phyloP scores from a whole-genome alignment of 1,140 invertebrate genomes.

The Uloborus diversus region DNA sequence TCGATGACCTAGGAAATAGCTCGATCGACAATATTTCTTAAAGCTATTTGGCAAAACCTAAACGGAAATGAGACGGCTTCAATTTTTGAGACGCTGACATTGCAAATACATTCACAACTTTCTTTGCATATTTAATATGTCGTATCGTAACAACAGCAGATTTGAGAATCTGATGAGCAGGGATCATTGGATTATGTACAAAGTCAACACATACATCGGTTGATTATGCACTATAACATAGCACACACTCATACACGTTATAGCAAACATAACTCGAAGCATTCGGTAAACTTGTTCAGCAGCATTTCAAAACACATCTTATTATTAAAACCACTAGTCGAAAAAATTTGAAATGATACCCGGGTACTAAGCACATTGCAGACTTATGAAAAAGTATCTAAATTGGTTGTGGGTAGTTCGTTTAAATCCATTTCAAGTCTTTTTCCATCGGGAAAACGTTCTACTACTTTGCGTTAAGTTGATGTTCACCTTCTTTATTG shows the following conservation, averaged over 20 bases:
- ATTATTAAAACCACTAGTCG: slow-evolving; percentile 10
- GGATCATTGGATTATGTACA: slow-evolving; percentile 32
- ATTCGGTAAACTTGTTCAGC: slow-evolving; percentile 32
- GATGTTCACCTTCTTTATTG: slow-evolving; percentile 8
- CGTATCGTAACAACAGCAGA: slow-evolving; percentile 4
- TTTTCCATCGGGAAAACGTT: not conserved
- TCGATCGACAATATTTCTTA: too few relatives aligned
- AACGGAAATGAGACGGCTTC: too few relatives aligned
- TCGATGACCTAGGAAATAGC: too few relatives aligned
- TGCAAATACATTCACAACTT: slow-evolving; percentile 44
- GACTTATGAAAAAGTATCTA: not conserved
- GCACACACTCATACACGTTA: slow-evolving; percentile 50
- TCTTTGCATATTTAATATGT: slow-evolving; percentile 21
- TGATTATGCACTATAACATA: slow-evolving; percentile 43
- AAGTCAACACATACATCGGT: slow-evolving; percentile 43
- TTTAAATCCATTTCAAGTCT: not conserved
- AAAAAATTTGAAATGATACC: not conserved
- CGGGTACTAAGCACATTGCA: slow-evolving; percentile 1
- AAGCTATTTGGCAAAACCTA: too few relatives aligned
- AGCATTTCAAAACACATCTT: slow-evolving; percentile 27
- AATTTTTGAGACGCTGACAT: slow-evolving; percentile 12
- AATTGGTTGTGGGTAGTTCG: not conserved
- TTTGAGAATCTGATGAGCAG: slow-evolving; percentile 30
- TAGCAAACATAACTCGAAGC: slow-evolving; percentile 48
- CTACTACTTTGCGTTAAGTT: not conserved